phyloP scores from a whole-genome alignment of 2,113 vertebrate genomes.

The Rostratula benghalensis region DNA sequence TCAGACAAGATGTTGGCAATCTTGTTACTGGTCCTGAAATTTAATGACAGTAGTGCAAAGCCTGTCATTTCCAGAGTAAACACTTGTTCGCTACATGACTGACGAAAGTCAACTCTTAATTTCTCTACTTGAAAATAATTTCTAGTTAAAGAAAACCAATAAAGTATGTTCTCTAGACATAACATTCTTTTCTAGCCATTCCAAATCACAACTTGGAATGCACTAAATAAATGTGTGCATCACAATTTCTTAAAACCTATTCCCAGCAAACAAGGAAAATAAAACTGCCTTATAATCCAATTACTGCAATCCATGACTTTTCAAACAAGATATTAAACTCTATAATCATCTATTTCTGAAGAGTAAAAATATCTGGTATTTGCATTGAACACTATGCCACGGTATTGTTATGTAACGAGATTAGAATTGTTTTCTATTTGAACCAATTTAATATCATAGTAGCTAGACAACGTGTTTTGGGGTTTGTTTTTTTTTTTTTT shows the following conservation, averaged over 20 bases:
- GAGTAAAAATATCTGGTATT: not conserved
- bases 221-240: not conserved
- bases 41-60: not conserved
- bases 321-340: not conserved
- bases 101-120: not conserved
- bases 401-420: not conserved
- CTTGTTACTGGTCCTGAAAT: conserved; percentile 91
- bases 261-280: not conserved
- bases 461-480: not conserved
- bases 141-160: not conserved
- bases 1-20: conserved; percentile 81
- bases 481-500: not conserved
- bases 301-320: not conserved
- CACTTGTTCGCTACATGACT: not conserved
- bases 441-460: not conserved
- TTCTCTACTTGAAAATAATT: not conserved
- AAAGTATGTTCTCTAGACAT: not conserved
- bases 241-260: not conserved
- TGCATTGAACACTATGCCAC: not conserved
- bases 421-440: not conserved
- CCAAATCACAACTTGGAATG: not conserved
- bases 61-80: not conserved
- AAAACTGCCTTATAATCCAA: not conserved
- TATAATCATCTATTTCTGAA: not conserved
- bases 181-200: not conserved